Conservation (phyloP, 2,797 vertebrate species). For the Acanthurus tractus region DNA sequence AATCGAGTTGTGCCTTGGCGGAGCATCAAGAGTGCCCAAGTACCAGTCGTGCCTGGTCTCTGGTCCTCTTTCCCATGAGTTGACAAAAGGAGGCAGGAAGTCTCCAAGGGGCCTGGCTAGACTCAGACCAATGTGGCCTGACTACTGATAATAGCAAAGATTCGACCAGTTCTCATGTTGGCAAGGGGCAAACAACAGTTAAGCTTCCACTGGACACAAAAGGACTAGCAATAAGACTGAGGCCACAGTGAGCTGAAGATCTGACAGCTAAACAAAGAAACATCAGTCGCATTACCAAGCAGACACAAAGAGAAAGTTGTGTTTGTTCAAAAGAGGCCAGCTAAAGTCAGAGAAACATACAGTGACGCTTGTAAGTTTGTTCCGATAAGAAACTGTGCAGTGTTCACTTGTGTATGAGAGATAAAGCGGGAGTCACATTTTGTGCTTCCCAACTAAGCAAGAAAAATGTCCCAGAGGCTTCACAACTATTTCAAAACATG, state of each 20-base stretch:
- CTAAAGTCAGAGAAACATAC: background rate
- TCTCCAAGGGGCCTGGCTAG: constrained; percentile 61
- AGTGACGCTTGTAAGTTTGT: background rate
- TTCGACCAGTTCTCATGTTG: constrained; percentile 60
- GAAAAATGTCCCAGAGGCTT: background rate
- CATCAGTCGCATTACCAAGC: constrained; percentile 6
- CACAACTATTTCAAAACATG: background rate
- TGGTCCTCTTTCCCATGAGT: constrained; percentile 73
- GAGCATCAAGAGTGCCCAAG: constrained; percentile 39
- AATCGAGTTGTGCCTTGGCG: constrained; percentile 40
- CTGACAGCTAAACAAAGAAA: constrained; percentile 35
- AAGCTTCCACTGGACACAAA: constrained; percentile 40
- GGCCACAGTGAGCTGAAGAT: constrained; percentile 18
- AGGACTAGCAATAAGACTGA: constrained; percentile 50
- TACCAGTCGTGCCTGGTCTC: constrained; percentile 50
- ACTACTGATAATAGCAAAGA: constrained; percentile 64
- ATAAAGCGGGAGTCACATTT: constrained; percentile 2
- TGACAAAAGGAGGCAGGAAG: constrained; percentile 75
- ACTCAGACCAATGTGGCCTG: constrained; percentile 61
- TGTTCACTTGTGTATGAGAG: background rate
- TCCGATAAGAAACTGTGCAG: background rate
- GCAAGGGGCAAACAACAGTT: constrained; percentile 51
- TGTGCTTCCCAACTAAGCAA: background rate
- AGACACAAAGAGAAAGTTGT: constrained; percentile 12
- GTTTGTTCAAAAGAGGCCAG: background rate